Base-by-base conservation (phyloP, 2,113 vertebrate species). In the Psophia crepitans region DNA sequence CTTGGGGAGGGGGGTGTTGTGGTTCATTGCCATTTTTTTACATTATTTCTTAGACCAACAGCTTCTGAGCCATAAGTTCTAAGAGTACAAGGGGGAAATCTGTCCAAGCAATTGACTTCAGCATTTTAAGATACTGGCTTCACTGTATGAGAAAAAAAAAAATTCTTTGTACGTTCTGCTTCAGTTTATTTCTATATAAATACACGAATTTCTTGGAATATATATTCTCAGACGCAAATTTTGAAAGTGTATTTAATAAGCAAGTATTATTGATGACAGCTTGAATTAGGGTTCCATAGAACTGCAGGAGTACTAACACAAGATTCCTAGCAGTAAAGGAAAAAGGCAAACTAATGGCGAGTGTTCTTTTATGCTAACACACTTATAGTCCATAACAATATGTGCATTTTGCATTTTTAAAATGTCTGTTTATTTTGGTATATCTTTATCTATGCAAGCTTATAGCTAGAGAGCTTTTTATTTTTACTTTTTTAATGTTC, bases 401-500 rank as follows among this genome's bases (percentile, higher is more conserved):
- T 35, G 58, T 82, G 56, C 83, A 96, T 87, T 85, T 53, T 91
- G 54, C 74, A 78, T 86, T 91, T 94, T 89, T 95, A 51, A 97
- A 97, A 94, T 65, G 17, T 49, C 88, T 97, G 53, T 92, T 97
- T 97, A 95, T 61, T 96, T 93, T 97, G 43, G 53, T 94, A 26
- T 93, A 97, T 87, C 53, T 95, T 97, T 90, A 85, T 92, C 71
- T 94, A 92, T 54, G 44, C 69, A 93, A 95, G 77, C 57, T 90
- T 96, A 95, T 43, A 95, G 89, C 81, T 96, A 92, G 87, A 94
- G 70, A 54, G 12, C 69, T 54, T 60, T 51, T 71, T 73, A 12
- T 14, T 75, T 76, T 82, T 33, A 48, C 53, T 87, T 89, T 74
- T 96, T 96, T 96, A 89, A 92, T 43, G 46, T 97, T 98, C 98